phyloP scores from a whole-genome alignment of 2,113 vertebrate genomes.

The Erythrocebus patas region DNA sequence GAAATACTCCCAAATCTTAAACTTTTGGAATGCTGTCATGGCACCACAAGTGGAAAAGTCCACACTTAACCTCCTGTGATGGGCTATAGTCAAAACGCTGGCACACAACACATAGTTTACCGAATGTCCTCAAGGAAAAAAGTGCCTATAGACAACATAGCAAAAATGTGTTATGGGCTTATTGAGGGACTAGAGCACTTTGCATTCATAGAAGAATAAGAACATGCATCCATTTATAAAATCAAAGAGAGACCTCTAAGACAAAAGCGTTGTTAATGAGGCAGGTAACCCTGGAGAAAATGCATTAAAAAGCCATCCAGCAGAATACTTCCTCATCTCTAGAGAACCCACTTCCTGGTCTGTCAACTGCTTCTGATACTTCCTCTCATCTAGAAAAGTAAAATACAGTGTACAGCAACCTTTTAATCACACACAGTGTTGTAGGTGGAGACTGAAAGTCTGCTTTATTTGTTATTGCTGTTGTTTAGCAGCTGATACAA shows the following conservation, averaged over 20 bases:
- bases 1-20: not conserved
- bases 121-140: not conserved
- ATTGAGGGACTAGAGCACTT: not conserved
- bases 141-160: not conserved
- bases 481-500: not conserved
- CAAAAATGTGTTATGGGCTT: not conserved
- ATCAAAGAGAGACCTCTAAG: not conserved
- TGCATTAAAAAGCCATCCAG: not conserved
- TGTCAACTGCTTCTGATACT: not conserved
- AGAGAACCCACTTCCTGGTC: not conserved
- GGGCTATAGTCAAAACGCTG: not conserved
- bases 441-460: not conserved
- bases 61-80: not conserved
- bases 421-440: not conserved
- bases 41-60: not conserved
- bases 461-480: not conserved
- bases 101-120: not conserved
- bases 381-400: not conserved
- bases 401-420: not conserved
- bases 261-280: not conserved
- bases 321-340: not conserved
- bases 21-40: not conserved
- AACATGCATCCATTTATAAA: not conserved
- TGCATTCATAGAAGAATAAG: not conserved
- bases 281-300: not conserved